Evolutionary conservation across 2,797 vertebrate species (phyloP).

Genomic region (Bradypus variegatus): DNA sequence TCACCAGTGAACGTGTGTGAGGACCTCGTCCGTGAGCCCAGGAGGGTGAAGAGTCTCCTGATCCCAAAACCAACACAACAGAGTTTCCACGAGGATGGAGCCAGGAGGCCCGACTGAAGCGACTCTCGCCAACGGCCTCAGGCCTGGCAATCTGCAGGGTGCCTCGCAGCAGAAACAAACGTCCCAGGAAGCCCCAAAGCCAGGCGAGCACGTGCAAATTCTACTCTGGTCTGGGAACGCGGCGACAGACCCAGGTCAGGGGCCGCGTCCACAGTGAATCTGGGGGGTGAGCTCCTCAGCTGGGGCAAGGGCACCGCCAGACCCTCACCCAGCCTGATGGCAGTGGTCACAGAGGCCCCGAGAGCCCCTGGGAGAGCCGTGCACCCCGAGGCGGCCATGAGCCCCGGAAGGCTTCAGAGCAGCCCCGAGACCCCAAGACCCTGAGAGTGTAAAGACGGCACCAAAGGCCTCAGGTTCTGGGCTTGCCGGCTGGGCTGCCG

Average conservation of each 20-base stretch:
- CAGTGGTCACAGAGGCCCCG: too few species aligned
- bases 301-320: too few species aligned
- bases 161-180: slow-evolving; percentile 30
- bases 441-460: not conserved
- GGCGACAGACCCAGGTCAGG: too few species aligned
- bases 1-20: slow-evolving; percentile 21
- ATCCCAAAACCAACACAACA: slow-evolving; percentile 14
- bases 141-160: slow-evolving; percentile 5
- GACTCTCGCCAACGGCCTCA: slow-evolving; percentile 30
- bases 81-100: slow-evolving; percentile 8
- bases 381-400: too few species aligned
- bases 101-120: slow-evolving; percentile 30
- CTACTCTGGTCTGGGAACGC: not conserved
- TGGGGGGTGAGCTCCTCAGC: too few species aligned
- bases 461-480: not conserved
- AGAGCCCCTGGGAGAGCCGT: too few species aligned
- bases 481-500: not conserved
- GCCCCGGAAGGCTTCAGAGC: too few species aligned
- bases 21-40: slow-evolving; percentile 26
- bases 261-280: too few species aligned
- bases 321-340: too few species aligned
- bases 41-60: not conserved
- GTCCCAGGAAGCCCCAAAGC: not conserved
- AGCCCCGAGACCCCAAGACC: not conserved
- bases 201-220: not conserved